Evolutionary conservation across 92 coral and sea anemone species (phyloP).

Genomic region (Scolanthus callimorphus): DNA sequence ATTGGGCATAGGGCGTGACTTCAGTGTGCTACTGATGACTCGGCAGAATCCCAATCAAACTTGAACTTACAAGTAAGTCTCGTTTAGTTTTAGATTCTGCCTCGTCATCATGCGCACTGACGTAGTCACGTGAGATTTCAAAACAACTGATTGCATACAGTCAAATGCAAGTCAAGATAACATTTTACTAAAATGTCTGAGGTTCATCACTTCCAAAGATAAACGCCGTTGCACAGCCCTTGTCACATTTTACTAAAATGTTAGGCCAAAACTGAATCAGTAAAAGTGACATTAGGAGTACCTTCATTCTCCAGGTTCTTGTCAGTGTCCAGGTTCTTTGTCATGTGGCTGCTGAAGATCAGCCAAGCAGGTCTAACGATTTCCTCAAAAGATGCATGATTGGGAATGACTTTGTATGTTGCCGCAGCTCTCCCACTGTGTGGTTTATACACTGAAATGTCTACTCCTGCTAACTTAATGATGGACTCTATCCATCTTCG

Average conservation of each 20-base stretch:
- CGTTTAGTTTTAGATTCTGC: conserved; percentile 29
- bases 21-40: conserved; percentile 65
- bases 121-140: conserved; percentile 61
- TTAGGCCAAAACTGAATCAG: neutral
- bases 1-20: conserved; percentile 26
- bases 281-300: neutral
- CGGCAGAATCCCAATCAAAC: conserved; percentile 76
- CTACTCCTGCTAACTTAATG: conserved; percentile 41
- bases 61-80: conserved; percentile 61
- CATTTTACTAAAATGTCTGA: no score
- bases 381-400: conserved; percentile 36
- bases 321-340: conserved; percentile 23
- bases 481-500: conserved; percentile 44
- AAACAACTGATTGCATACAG: conserved; percentile 67
- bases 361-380: conserved; percentile 49
- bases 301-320: no score
- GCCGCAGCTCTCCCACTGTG: conserved; percentile 66
- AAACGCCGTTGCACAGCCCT: no score
- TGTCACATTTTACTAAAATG: no score
- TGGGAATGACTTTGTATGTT: conserved; percentile 49
- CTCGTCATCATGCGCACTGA: conserved; percentile 42
- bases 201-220: no score
- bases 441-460: conserved; percentile 38
- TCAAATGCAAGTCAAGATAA: neutral
- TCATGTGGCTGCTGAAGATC: conserved; percentile 42